Evolutionary conservation across 2,888 invertebrate genomes (phyloP).

Genomic region (Acanthopleura granulata): DNA sequence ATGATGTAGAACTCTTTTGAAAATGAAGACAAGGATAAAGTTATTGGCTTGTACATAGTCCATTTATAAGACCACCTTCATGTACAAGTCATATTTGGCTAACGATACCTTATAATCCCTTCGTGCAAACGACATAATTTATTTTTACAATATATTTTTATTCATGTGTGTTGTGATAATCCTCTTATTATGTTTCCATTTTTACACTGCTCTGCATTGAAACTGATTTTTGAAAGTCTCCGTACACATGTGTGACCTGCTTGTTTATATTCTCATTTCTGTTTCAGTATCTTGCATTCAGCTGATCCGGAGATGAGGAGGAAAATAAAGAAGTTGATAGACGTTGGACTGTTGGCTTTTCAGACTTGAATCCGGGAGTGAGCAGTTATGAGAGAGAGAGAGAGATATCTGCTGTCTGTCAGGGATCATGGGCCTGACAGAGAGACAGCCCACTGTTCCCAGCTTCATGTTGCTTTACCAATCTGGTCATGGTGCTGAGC

Average conservation of each 20-base stretch:
- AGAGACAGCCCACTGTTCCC: neutral
- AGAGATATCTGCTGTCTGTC: no score
- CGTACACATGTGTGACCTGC: neutral
- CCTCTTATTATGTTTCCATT: no score
- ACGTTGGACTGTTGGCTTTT: slow-evolving; percentile 48
- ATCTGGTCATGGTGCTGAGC: neutral
- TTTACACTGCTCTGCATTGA: no score
- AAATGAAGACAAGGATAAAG: no score
- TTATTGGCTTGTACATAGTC: no score
- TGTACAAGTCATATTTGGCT: no score
- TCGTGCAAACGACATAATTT: no score
- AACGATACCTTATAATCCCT: no score
- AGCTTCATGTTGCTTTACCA: neutral
- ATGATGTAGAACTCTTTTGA: no score
- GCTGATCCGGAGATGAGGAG: slow-evolving; percentile 39
- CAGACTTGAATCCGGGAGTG: slow-evolving; percentile 27
- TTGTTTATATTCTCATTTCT: slow-evolving; percentile 13
- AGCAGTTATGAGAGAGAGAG: no score
- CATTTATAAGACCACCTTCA: no score
- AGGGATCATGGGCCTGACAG: neutral
- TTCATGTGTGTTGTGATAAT: slow-evolving; percentile 6
- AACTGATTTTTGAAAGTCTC: neutral
- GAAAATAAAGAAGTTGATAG: slow-evolving; percentile 50
- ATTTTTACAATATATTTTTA: neutral
- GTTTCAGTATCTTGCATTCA: slow-evolving; percentile 42